Evolutionary conservation across 2,797 vertebrate species (phyloP).

Genomic region (Pseudochirops cupreus): DNA sequence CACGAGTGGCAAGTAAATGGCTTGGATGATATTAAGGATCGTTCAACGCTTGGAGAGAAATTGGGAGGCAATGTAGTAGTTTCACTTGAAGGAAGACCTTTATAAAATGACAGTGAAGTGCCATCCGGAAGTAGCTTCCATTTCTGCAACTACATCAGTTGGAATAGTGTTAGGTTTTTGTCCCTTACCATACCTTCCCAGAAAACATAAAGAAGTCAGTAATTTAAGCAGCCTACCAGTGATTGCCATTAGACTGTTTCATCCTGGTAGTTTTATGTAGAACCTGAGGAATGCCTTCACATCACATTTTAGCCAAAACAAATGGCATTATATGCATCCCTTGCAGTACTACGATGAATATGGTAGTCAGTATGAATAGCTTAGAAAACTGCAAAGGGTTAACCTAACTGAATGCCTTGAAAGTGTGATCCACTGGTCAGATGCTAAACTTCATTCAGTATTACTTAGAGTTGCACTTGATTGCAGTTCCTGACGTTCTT

Average conservation of each 20-base stretch:
- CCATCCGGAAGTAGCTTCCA: constrained; percentile 92
- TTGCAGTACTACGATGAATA: constrained; percentile 85
- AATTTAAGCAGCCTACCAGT: constrained; percentile 89
- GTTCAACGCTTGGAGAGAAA: constrained; percentile 94
- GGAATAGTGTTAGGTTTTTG: constrained; percentile 90
- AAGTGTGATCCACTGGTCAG: constrained; percentile 88
- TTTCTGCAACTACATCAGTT: constrained; percentile 92
- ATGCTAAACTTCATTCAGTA: constrained; percentile 87
- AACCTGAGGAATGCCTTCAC: constrained; percentile 89
- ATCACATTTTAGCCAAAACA: constrained; percentile 88
- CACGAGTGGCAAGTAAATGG: constrained; percentile 99
- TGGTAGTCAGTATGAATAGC: constrained; percentile 87
- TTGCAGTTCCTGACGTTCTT: constrained; percentile 89
- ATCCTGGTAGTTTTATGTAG: constrained; percentile 88
- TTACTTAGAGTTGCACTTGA: constrained; percentile 90
- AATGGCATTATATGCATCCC: constrained; percentile 84
- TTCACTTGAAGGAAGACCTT: constrained; percentile 97
- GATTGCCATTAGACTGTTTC: constrained; percentile 90
- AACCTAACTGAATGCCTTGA: constrained; percentile 88
- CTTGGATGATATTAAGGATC: constrained; percentile 98
- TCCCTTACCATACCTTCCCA: constrained; percentile 75
- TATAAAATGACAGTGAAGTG: constrained; percentile 93
- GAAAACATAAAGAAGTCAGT: constrained; percentile 90
- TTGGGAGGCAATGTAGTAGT: constrained; percentile 96
- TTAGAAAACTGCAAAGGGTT: constrained; percentile 87